Percentiles rank a stretch among this genome's conserved stretches.
phyloP scores from a whole-genome alignment of 2,113 vertebrate species.

The Aepyceros melampus region DNA sequence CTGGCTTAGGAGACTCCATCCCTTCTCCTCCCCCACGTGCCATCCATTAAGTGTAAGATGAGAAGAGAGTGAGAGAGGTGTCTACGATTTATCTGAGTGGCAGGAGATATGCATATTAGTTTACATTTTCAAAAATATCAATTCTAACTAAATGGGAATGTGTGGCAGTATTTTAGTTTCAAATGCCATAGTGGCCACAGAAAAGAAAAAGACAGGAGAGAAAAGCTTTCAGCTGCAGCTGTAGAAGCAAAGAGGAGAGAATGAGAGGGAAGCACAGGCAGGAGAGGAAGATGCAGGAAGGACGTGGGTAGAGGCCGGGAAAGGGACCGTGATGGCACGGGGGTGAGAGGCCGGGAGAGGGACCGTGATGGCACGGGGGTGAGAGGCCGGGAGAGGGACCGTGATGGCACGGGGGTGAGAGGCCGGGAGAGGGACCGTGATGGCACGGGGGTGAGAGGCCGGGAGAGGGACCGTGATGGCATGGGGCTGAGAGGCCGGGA shows the following conservation, averaged over 20 bases:
- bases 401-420: fast-evolving
- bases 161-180: neutral
- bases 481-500: no score
- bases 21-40: neutral
- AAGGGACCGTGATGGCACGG: fast-evolving
- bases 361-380: fast-evolving
- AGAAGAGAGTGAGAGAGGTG: neutral
- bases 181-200: neutral
- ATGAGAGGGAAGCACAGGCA: neutral
- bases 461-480: fast-evolving
- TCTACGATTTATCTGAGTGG: neutral
- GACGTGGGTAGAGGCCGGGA: fast-evolving
- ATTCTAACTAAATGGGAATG: neutral
- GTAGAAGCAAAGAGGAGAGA: neutral
- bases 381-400: no score
- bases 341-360: no score
- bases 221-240: neutral
- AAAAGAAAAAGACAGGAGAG: neutral
- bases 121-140: neutral
- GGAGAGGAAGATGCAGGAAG: neutral
- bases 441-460: fast-evolving
- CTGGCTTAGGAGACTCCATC: neutral
- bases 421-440: fast-evolving
- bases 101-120: neutral
- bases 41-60: neutral